Evolutionary conservation across 2,113 vertebrate species (phyloP).

Genomic region (Gymnogyps californianus): DNA sequence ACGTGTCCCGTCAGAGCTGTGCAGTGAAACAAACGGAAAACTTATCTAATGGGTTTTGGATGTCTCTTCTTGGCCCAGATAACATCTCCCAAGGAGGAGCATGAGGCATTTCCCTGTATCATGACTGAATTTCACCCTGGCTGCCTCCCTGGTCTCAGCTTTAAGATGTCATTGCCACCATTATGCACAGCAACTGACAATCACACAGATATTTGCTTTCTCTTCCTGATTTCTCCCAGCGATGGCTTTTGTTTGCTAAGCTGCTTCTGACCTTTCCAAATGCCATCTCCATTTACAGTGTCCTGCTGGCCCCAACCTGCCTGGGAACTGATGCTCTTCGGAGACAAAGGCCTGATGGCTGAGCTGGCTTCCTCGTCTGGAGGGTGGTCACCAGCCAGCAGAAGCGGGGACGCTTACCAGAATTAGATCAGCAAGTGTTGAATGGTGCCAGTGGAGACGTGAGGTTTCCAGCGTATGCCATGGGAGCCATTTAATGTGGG

Average conservation of each 20-base stretch:
- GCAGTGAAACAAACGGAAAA: not conserved
- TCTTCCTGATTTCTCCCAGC: not conserved
- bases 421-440: not conserved
- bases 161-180: not conserved
- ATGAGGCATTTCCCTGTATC: not conserved
- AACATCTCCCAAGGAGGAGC: not conserved
- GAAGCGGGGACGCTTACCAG: not conserved
- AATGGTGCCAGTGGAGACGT: accelerated
- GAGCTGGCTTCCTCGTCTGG: not conserved
- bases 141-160: not conserved
- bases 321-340: not conserved
- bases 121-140: not conserved
- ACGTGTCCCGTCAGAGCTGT: not conserved
- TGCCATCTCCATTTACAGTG: not conserved
- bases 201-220: not conserved
- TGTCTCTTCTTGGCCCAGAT: not conserved
- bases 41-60: not conserved
- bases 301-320: not conserved
- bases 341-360: not conserved
- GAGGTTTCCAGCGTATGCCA: not conserved
- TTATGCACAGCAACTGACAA: not conserved
- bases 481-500: not conserved
- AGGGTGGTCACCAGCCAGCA: not conserved
- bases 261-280: slow-evolving; percentile 18
- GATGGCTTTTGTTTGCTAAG: not conserved